Evolutionary conservation across 2,888 invertebrate genomes (phyloP), one percentile per base, ranked within the genome.

Genomic region (Xylota sylvarum): DNA sequence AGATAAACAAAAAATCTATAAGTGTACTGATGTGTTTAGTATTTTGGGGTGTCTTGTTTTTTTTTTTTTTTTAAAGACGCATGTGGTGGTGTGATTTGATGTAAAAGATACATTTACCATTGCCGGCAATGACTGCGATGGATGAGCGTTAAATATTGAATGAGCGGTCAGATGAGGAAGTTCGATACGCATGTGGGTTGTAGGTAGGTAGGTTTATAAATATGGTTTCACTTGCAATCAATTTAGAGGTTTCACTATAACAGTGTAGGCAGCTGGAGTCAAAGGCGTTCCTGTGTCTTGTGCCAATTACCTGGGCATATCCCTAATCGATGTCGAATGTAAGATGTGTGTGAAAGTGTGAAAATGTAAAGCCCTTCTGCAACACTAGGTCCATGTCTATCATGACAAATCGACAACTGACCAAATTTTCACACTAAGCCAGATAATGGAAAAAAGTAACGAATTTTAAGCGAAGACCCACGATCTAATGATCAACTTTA

Each of bases 111-210:
- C 50, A 50, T 50, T 50, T 50, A 1, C 50, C 10, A 1, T 37
- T 2, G 23, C n/a, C 12, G 9, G 7, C 14, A 40, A n/a, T 60
- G 40, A 23, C 19, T 37, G 23, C 23, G 23, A 23, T 12, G 37
- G 23, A 60, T 60, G 37, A 40, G 60, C 23, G 17, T 40, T 60
- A 40, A 60, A 60, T 60, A 60, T 37, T 60, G 60, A 60, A 60
- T 60, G 60, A 60, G n/a, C 19, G 37, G 60, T 40, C 37, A 37
- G 37, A 55, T 17, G 35, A 35, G 17, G 52, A 30, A 30, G 14
- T 55, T 30, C 7, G 27, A 27, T 27, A 55, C 14, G 55, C 30
- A 0, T 5, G 3, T 30, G n/a, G n/a, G 14, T n/a, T 30, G 30
- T 55, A 52, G n/a, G 27, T n/a, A 35, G 35, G 35, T 35, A 35